phyloP scores from a whole-genome alignment of 2,113 vertebrate species.

The Entomyzon cyanotis region DNA sequence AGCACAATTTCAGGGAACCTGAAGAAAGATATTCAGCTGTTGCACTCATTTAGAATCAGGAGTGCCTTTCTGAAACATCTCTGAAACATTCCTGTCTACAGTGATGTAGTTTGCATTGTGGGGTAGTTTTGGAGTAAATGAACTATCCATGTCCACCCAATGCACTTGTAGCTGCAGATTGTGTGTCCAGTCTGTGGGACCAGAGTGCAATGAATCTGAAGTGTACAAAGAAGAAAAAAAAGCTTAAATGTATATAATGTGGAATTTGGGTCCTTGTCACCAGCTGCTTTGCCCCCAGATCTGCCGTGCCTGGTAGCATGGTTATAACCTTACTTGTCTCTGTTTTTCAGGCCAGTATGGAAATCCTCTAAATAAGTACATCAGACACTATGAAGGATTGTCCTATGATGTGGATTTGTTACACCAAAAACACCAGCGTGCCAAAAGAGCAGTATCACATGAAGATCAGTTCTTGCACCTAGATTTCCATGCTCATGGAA shows the following conservation, averaged over 20 bases:
- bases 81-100: not conserved
- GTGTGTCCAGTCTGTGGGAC: not conserved
- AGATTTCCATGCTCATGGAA: constrained; percentile 94
- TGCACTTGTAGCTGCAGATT: not conserved
- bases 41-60: not conserved
- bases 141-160: not conserved
- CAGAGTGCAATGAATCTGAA: not conserved
- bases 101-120: not conserved
- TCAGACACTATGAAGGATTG: constrained; percentile 94
- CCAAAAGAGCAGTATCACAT: constrained; percentile 88
- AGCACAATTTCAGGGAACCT: not conserved
- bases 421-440: constrained; percentile 96
- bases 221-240: not conserved
- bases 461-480: constrained; percentile 87
- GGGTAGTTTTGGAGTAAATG: not conserved
- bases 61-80: not conserved
- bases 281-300: not conserved
- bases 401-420: constrained; percentile 88
- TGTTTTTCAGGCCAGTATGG: constrained; percentile 86
- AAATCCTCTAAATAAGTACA: constrained; percentile 89
- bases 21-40: not conserved
- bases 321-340: not conserved
- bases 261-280: not conserved
- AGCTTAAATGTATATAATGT: not conserved
- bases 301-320: not conserved